Evolutionary conservation across 2,797 vertebrate species (phyloP).

Genomic region (Siniperca scherzeri): DNA sequence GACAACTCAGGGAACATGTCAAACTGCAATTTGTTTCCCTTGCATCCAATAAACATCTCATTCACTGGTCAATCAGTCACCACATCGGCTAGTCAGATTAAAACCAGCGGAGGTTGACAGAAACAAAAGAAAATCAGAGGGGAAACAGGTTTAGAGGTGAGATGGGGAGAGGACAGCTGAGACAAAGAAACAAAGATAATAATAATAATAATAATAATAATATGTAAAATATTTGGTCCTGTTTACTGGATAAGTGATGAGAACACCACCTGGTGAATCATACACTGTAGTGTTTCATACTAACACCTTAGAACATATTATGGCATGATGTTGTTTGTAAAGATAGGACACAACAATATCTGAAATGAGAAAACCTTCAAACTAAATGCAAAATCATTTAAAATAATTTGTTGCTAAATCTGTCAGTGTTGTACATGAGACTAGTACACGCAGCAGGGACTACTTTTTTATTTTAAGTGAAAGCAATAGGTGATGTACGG

Average conservation of each 20-base stretch:
- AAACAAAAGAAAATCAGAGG: slow-evolving; percentile 68
- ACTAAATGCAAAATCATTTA: slow-evolving; percentile 5
- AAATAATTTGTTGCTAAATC: slow-evolving; percentile 35
- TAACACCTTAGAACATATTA: slow-evolving; percentile 14
- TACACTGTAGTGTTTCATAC: slow-evolving; percentile 30
- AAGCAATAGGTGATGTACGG: slow-evolving; percentile 2
- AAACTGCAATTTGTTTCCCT: slow-evolving; percentile 89
- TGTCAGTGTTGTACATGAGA: neutral
- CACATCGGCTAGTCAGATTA: slow-evolving; percentile 84
- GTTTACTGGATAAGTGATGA: slow-evolving; percentile 61
- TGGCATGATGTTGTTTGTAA: neutral
- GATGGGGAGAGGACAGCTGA: slow-evolving; percentile 41
- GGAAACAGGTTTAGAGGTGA: slow-evolving; percentile 34
- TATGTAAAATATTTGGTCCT: slow-evolving; percentile 39
- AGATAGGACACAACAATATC: slow-evolving; percentile 5
- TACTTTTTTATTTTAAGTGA: slow-evolving; percentile 9
- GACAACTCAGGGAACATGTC: slow-evolving; percentile 84
- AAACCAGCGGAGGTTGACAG: slow-evolving; percentile 80
- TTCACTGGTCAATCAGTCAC: slow-evolving; percentile 89
- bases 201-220: slow-evolving; percentile 2
- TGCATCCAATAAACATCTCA: slow-evolving; percentile 90
- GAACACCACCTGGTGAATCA: slow-evolving; percentile 63
- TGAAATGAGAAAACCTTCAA: slow-evolving; percentile 23
- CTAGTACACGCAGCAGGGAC: slow-evolving; percentile 6
- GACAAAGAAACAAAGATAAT: slow-evolving; percentile 47